phyloP scores from a whole-genome alignment of 2,113 vertebrate species.

The Etheostoma spectabile region DNA sequence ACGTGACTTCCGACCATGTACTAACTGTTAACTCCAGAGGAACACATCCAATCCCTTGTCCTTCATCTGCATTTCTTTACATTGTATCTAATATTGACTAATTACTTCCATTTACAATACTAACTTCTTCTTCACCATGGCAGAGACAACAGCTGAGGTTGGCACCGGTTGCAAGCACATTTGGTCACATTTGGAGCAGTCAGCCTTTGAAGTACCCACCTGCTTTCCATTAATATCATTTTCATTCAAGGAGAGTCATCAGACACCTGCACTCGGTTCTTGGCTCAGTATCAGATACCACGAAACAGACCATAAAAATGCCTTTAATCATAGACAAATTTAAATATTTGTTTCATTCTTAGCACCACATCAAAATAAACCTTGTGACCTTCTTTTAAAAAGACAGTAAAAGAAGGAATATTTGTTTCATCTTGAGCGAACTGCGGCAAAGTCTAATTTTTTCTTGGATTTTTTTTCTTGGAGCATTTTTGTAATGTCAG shows the following conservation, averaged over 20 bases:
- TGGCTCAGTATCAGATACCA: constrained; percentile 57
- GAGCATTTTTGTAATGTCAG: constrained; percentile 18
- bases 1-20: constrained; percentile 10
- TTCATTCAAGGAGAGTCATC: constrained; percentile 68
- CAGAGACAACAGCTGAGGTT: constrained; percentile 64
- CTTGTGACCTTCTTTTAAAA: constrained; percentile 22
- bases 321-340: constrained; percentile 38
- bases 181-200: constrained; percentile 59
- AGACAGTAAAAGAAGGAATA: neutral
- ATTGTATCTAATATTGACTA: constrained; percentile 41
- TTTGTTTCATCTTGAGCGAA: constrained; percentile 6
- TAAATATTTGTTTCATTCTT: constrained; percentile 30
- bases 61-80: constrained; percentile 53
- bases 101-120: constrained; percentile 61
- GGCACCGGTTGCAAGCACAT: constrained; percentile 44
- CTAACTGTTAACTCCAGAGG: constrained; percentile 28
- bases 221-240: constrained; percentile 77
- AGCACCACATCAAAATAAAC: constrained; percentile 41
- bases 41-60: constrained; percentile 28
- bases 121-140: constrained; percentile 41
- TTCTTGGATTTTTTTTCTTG: neutral
- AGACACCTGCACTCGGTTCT: constrained; percentile 65
- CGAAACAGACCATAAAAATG: constrained; percentile 47
- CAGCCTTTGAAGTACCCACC: constrained; percentile 74
- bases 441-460: neutral